Evolutionary conservation across 2,888 invertebrate genomes (phyloP).

Genomic region (Rotaria socialis): DNA sequence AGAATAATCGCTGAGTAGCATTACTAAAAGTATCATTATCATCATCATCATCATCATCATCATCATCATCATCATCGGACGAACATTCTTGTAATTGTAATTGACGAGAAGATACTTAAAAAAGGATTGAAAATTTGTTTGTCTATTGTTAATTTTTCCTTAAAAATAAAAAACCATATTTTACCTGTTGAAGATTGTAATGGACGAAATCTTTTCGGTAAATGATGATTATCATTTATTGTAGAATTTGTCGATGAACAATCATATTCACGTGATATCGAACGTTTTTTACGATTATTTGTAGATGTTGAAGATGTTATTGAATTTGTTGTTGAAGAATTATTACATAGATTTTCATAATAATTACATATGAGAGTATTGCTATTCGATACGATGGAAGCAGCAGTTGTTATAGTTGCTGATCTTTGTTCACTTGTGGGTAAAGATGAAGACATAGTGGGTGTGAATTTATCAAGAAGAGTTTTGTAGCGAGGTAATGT

Average conservation of each 20-base stretch:
- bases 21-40: not conserved
- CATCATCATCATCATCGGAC: not conserved
- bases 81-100: not conserved
- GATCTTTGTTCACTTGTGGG: not conserved
- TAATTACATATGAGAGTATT: not conserved
- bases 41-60: not conserved
- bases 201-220: not conserved
- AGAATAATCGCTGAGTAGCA: not conserved
- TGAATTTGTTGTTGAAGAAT: not conserved
- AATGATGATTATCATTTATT: not conserved
- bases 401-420: not conserved
- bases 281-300: not conserved
- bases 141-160: no score
- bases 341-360: not conserved
- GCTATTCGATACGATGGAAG: not conserved
- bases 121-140: not conserved
- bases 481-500: not conserved
- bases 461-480: not conserved
- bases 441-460: not conserved
- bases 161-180: not conserved
- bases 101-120: not conserved
- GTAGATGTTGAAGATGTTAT: not conserved
- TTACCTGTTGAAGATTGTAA: not conserved
- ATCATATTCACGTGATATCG: constrained; percentile 25
- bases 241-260: not conserved